phyloP scores from a whole-genome alignment of 2,888 invertebrate genomes.

The Euplexia lucipara region DNA sequence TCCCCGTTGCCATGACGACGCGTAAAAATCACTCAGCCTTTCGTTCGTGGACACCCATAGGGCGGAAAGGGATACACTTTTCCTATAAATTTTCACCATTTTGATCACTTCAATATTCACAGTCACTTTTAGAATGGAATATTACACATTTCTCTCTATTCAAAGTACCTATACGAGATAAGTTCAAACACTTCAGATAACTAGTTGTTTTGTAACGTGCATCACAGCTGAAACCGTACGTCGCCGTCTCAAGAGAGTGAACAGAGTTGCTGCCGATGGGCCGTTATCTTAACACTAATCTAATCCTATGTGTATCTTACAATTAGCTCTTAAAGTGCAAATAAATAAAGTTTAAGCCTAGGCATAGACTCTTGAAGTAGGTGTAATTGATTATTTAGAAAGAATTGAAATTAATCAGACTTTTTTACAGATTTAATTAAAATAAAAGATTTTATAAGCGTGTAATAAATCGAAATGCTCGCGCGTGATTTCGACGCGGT shows the following conservation, averaged over 20 bases:
- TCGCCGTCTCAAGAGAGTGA: slow-evolving; percentile 56
- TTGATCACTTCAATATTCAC: slow-evolving; percentile 64
- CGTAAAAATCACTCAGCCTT: slow-evolving; percentile 82
- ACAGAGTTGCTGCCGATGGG: slow-evolving; percentile 70
- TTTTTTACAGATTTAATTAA: not conserved
- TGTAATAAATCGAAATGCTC: not conserved
- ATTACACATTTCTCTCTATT: slow-evolving; percentile 20
- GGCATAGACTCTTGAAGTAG: not conserved
- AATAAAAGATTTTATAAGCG: not conserved
- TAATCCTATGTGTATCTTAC: slow-evolving; percentile 9
- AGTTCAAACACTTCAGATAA: slow-evolving; percentile 47
- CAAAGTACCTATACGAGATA: slow-evolving; percentile 40
- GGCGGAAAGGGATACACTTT: slow-evolving; percentile 75
- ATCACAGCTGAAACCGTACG: slow-evolving; percentile 48
- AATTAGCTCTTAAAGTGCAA: slow-evolving; percentile 15
- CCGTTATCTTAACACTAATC: slow-evolving; percentile 69
- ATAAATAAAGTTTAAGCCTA: slow-evolving; percentile 17
- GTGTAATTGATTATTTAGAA: not conserved
- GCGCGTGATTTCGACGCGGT: slow-evolving; percentile 33
- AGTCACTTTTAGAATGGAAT: slow-evolving; percentile 28
- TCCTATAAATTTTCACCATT: slow-evolving; percentile 86
- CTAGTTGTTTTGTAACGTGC: slow-evolving; percentile 66
- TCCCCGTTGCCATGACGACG: slow-evolving; percentile 86
- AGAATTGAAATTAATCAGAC: not conserved
- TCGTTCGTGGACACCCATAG: slow-evolving; percentile 84